Base-by-base conservation (phyloP, 2,888 invertebrate species). In the Drosophila anomelani region DNA sequence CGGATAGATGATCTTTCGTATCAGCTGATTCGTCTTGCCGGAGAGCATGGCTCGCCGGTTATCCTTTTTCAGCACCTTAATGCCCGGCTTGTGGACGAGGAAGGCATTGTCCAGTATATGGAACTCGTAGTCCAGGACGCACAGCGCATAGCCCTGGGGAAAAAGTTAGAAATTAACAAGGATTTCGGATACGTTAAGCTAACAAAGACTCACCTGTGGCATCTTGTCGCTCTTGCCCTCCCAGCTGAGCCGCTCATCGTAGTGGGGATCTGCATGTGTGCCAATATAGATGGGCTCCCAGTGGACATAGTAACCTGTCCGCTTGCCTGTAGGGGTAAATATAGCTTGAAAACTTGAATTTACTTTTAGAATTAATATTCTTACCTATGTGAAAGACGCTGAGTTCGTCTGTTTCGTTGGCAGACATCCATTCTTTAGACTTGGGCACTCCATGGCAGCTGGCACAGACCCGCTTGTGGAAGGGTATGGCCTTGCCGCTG, bases 261-360 rank as follows among this genome's bases (percentile, higher is more conserved):
- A 98, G 78, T 96, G 94, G 0, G 98, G 97, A 88, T 97, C 98
- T 23, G 94, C 94, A 92, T 98, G 96, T 0, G 97, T 97, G 20
- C 98, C 98, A 71, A 98, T 97, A 90, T 96, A 98, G 82, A 98
- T 97, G 12, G 98, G 98, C 93, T 98, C 98, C 98, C 98, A 98
- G 91, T 96, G 96, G 36, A 96, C 94, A 91, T 94, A 96, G 84
- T 95, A 95, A 15, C 96, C 96, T 32, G 94, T 95, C 55, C 97
- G 94, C 90, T 97, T 97, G 36, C 97, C 97, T 73, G n/a, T 15
- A 0, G 10, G 29, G 1, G 2, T 5, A 7, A 5, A 17, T 12
- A 10, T 1, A 8, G 3, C 8, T 2, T 32, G 1, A 34, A 4
- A 5, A 23, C n/a, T n/a, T 1, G 7, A 5, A 3, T 7, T 8